A percentile compares a stretch with the other conserved stretches of the same genome.
Evolutionary conservation across 1,140 invertebrate genomes (phyloP).

Genomic region (Hylaeus volcanicus): DNA sequence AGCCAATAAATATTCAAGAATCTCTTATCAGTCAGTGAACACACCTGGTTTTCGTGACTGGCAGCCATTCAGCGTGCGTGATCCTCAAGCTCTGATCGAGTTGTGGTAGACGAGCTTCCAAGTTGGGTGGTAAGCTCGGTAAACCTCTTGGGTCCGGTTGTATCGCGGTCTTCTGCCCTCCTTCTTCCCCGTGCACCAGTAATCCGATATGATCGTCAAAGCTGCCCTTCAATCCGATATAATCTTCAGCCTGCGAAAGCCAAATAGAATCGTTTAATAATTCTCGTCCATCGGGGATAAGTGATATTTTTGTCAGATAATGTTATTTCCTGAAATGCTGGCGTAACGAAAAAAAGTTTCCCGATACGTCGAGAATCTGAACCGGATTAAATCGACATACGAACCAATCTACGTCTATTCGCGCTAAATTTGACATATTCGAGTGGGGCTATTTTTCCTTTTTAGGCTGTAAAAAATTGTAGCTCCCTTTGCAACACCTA

Average conservation of each 20-base stretch:
- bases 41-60: slow-evolving; percentile 79
- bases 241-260: slow-evolving; percentile 75
- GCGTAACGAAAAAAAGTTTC: neutral
- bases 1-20: slow-evolving; percentile 2
- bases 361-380: too few species aligned
- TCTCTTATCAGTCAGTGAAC: slow-evolving; percentile 13
- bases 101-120: slow-evolving; percentile 75
- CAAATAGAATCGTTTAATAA: slow-evolving; percentile 26
- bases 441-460: too few species aligned
- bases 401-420: too few species aligned
- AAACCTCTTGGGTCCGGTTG: slow-evolving; percentile 72
- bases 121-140: slow-evolving; percentile 74
- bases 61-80: slow-evolving; percentile 79
- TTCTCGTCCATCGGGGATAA: neutral
- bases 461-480: too few species aligned
- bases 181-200: slow-evolving; percentile 68
- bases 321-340: neutral
- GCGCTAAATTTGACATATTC: too few species aligned
- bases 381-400: too few species aligned
- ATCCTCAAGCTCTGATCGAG: slow-evolving; percentile 74
- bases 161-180: slow-evolving; percentile 64
- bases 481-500: too few species aligned
- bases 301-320: neutral
- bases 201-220: slow-evolving; percentile 77
- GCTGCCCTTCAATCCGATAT: slow-evolving; percentile 75